Percentiles rank a stretch among this genome's conserved stretches.
Evolutionary conservation across 2,113 vertebrate species (phyloP).

Genomic region (Eubucco bourcierii): DNA sequence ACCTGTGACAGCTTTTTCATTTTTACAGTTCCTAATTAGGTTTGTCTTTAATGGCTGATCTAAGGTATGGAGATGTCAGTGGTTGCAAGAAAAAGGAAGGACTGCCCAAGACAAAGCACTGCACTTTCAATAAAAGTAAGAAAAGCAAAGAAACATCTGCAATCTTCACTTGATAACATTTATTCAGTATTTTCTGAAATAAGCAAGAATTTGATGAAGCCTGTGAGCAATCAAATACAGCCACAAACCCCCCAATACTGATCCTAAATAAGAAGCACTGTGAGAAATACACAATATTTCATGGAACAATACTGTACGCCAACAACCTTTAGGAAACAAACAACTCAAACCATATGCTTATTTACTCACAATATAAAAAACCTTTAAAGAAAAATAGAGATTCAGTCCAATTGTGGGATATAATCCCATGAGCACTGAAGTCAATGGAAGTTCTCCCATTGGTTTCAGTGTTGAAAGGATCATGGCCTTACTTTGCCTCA

Average conservation of each 20-base stretch:
- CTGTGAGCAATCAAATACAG: slow-evolving; percentile 78
- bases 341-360: slow-evolving; percentile 63
- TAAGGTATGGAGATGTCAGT: background rate
- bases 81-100: background rate
- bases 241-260: slow-evolving; percentile 68
- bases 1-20: background rate
- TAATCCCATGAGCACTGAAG: slow-evolving; percentile 47
- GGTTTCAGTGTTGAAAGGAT: slow-evolving; percentile 61
- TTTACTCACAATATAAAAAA: slow-evolving; percentile 78
- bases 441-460: slow-evolving; percentile 40
- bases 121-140: background rate
- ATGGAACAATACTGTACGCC: slow-evolving; percentile 60
- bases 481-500: slow-evolving; percentile 50
- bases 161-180: slow-evolving; percentile 80
- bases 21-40: background rate
- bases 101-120: background rate
- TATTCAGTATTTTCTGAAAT: slow-evolving; percentile 81
- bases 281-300: slow-evolving; percentile 75
- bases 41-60: background rate
- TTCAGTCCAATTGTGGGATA: slow-evolving; percentile 55
- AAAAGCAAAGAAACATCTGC: slow-evolving; percentile 52
- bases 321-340: slow-evolving; percentile 74
- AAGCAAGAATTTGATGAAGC: slow-evolving; percentile 78
- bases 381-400: slow-evolving; percentile 74
- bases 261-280: slow-evolving; percentile 78